Conservation (phyloP, 2,888 invertebrate species). For the Nineta flava region DNA sequence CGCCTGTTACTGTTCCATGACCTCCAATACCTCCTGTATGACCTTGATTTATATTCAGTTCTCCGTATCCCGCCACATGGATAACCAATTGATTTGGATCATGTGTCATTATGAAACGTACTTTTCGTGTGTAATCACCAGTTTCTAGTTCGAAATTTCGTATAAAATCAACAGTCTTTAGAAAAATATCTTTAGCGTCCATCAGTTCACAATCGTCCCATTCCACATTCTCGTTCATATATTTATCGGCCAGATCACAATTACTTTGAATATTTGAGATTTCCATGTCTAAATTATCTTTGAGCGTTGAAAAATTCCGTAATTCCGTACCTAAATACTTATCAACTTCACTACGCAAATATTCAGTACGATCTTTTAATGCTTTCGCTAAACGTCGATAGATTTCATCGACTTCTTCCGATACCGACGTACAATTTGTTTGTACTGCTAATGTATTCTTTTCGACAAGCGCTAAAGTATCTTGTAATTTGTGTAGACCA, state of each 20-base stretch:
- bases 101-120: conserved; percentile 74
- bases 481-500: conserved; percentile 76
- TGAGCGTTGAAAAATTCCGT: conserved; percentile 67
- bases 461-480: conserved; percentile 67
- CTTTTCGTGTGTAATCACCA: conserved; percentile 71
- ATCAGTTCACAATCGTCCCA: conserved; percentile 89
- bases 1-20: conserved; percentile 36
- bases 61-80: conserved; percentile 80
- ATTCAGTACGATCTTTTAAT: conserved; percentile 77
- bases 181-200: conserved; percentile 90
- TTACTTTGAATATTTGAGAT: conserved; percentile 91
- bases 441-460: conserved; percentile 79
- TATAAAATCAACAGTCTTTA: conserved; percentile 90
- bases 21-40: conserved; percentile 18
- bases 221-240: conserved; percentile 76
- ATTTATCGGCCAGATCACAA: conserved; percentile 90
- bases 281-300: conserved; percentile 89
- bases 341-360: conserved; percentile 78
- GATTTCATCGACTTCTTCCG: conserved; percentile 89
- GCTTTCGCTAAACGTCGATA: conserved; percentile 75
- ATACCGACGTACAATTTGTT: conserved; percentile 77
- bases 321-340: conserved; percentile 80
- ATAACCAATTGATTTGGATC: conserved; percentile 83
- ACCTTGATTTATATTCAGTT: conserved; percentile 57
- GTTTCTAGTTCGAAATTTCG: conserved; percentile 90